Conservation (phyloP, 92 coral and sea anemone genomes). For the Montipora capitata region DNA sequence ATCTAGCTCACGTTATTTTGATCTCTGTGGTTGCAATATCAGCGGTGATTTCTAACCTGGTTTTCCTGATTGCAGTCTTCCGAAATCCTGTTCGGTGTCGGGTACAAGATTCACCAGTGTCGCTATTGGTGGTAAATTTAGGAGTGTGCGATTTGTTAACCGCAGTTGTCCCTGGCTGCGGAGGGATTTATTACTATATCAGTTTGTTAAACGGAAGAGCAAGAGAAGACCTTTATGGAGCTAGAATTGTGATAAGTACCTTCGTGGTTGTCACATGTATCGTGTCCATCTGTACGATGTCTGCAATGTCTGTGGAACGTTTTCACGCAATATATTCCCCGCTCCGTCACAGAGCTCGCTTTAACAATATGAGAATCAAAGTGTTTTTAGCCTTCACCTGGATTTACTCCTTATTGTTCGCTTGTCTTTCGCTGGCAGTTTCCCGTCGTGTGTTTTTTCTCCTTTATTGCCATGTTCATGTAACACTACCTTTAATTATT, state of each 20-base stretch:
- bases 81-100: constrained; percentile 13
- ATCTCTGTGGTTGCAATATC: constrained; percentile 5
- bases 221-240: not conserved
- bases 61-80: constrained; percentile 20
- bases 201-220: not conserved
- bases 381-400: constrained; percentile 31
- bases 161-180: constrained; percentile 9
- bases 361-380: constrained; percentile 24
- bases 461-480: constrained; percentile 61
- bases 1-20: not conserved
- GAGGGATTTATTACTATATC: constrained; percentile 9
- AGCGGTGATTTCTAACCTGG: constrained; percentile 17
- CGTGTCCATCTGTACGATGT: constrained; percentile 39
- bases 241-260: not conserved
- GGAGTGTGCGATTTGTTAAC: constrained; percentile 25
- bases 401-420: constrained; percentile 57
- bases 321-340: constrained; percentile 49
- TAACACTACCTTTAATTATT: constrained; percentile 38
- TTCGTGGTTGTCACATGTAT: constrained; percentile 13
- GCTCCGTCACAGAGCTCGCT: constrained; percentile 12
- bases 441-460: not conserved
- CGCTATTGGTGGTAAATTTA: constrained; percentile 24
- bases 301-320: constrained; percentile 61
- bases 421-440: constrained; percentile 50
- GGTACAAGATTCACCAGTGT: not conserved